Evolutionary conservation across 2,888 invertebrate genomes (phyloP), one percentile per base, ranked within the genome.

Genomic region (Sesia bembeciformis): DNA sequence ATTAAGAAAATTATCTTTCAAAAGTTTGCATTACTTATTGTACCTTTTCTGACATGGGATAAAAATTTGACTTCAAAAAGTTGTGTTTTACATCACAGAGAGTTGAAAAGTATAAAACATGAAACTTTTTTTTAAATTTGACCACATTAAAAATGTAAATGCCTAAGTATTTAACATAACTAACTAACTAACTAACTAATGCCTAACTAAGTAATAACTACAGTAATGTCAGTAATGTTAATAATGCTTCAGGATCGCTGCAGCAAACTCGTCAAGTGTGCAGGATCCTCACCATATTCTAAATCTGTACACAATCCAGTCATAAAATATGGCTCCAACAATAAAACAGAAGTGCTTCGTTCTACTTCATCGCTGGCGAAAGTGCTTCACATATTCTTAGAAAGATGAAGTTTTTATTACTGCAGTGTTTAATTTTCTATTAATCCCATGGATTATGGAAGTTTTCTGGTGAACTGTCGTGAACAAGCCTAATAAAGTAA

Each of bases 271-370:
- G 50, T 39, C 8, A 49, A 39, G 39, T 58, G 57, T 56, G 42
- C 39, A 55, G 52, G 54, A n/a, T 43, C 40, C 54, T 50, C 39
- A 52, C 54, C 39, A 52, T 59, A 73, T 78, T 83, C 88, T 89
- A 89, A 81, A 83, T 85, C 79, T 66, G 88, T 75, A 88, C 83
- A 89, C 88, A 89, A 89, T 88, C 88, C 86, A 84, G 82, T 76
- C 86, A 78, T 88, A 89, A 89, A 89, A 84, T 87, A 87, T 87
- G 78, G 84, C 85, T 79, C 80, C 84, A 84, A 89, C 88, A 88
- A 88, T 89, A 88, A 89, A 89, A 88, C 85, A 84, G 81, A 80
- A 88, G 88, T 88, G 88, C 74, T 79, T 73, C 78, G 77, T 72
- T 76, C 81, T 79, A 82, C 79, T 81, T 80, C 79, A 75, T 72